A percentile compares a stretch with the other conserved stretches of the same genome.
phyloP scores from a whole-genome alignment of 2,888 invertebrate genomes.

The Idaea dimidiata region DNA sequence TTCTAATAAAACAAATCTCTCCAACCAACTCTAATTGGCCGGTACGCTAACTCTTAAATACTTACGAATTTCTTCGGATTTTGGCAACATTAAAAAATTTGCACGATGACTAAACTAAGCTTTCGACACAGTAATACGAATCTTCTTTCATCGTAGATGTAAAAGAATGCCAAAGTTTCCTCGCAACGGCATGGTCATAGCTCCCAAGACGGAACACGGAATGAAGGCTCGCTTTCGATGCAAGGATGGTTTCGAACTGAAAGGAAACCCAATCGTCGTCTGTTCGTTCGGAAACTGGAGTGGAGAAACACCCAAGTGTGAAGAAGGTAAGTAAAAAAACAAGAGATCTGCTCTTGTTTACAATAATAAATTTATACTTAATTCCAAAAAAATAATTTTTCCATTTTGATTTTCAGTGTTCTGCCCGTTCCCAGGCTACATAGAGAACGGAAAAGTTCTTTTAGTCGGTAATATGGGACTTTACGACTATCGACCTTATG shows the following conservation, averaged over 20 bases:
- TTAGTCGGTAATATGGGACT: constrained; percentile 97
- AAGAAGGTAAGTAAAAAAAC: constrained; percentile 79
- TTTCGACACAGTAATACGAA: no score
- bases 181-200: constrained; percentile 96
- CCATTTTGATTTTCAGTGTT: constrained; percentile 82
- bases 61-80: no score
- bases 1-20: not conserved
- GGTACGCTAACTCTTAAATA: no score
- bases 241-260: constrained; percentile 94
- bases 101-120: no score
- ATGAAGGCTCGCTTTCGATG: constrained; percentile 97
- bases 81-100: no score
- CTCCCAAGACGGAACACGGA: constrained; percentile 98
- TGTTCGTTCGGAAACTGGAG: constrained; percentile 98
- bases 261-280: constrained; percentile 88
- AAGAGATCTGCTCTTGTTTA: not conserved
- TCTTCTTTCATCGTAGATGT: constrained; percentile 79
- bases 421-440: constrained; percentile 95
- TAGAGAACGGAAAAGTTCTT: constrained; percentile 93
- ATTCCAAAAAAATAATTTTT: not conserved
- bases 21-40: no score
- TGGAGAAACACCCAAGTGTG: constrained; percentile 92
- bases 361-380: not conserved
- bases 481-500: constrained; percentile 96
- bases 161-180: constrained; percentile 91